These are phyloP conservation scores for Palythoa heliodiscus DNA, from an alignment of 92 coral and sea anemone species.

Conservation along the genomic window DNA sequence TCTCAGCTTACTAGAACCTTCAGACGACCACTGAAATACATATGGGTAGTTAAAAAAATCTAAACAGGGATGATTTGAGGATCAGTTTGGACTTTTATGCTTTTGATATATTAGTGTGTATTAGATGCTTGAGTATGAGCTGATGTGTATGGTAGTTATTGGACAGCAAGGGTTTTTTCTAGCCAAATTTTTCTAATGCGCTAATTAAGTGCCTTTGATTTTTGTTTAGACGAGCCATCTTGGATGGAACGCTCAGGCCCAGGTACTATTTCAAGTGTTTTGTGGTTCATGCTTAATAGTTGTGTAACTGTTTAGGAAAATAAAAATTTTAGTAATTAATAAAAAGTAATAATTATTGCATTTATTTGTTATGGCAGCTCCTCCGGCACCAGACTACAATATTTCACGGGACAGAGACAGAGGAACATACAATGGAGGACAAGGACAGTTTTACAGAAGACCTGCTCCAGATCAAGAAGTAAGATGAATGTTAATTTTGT, in stretches of 20 bases:
- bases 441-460: conserved; percentile 57
- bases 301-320: neutral
- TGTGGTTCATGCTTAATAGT: neutral
- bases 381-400: conserved; percentile 68
- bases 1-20: too few species aligned
- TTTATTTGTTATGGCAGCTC: conserved; percentile 52
- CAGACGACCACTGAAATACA: too few species aligned
- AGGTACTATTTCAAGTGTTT: conserved; percentile 50
- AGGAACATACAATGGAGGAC: conserved; percentile 82
- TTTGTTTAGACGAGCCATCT: conserved; percentile 93
- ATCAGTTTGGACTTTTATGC: too few species aligned
- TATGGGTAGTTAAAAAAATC: too few species aligned
- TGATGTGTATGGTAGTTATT: too few species aligned
- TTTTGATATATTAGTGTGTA: too few species aligned
- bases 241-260: conserved; percentile 99
- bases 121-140: too few species aligned
- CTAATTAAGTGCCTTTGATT: neutral
- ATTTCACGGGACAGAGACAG: conserved; percentile 61
- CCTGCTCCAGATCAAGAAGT: conserved; percentile 79
- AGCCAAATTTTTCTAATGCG: too few species aligned
- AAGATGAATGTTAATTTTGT: neutral
- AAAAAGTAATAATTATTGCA: neutral
- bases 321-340: neutral
- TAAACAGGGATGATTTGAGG: too few species aligned
- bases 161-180: neutral